phyloP scores from a whole-genome alignment of 2,888 invertebrate species.

The Digitonthophagus gazella region DNA sequence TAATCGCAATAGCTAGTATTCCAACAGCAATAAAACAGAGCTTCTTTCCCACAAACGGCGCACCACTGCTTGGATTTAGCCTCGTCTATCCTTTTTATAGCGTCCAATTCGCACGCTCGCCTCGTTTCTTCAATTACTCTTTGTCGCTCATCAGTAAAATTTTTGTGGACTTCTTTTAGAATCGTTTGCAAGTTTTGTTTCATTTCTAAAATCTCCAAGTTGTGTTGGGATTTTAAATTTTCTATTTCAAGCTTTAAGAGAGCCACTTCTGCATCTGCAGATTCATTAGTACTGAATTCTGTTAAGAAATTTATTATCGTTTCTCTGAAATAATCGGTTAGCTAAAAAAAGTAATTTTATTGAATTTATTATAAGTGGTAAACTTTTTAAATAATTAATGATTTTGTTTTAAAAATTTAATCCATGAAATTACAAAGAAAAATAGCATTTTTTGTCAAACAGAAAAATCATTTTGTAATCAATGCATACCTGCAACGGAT shows the following conservation, averaged over 20 bases:
- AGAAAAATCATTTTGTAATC: too few species aligned
- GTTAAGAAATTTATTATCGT: slow-evolving; percentile 67
- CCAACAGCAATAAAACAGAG: slow-evolving; percentile 94
- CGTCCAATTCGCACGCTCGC: slow-evolving; percentile 66
- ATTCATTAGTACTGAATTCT: slow-evolving; percentile 55
- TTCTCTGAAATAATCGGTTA: slow-evolving; percentile 68
- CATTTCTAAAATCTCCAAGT: slow-evolving; percentile 69
- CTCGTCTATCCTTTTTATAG: slow-evolving; percentile 68
- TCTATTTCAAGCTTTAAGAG: slow-evolving; percentile 68
- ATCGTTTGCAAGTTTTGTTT: slow-evolving; percentile 46
- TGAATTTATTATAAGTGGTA: neutral
- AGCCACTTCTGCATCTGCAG: slow-evolving; percentile 59
- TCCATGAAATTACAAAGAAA: too few species aligned
- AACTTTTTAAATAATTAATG: too few species aligned
- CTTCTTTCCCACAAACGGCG: slow-evolving; percentile 81
- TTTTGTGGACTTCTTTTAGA: slow-evolving; percentile 47
- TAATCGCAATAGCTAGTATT: slow-evolving; percentile 93
- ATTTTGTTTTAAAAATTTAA: too few species aligned
- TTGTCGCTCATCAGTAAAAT: slow-evolving; percentile 58
- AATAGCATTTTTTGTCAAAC: too few species aligned
- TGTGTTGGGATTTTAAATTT: slow-evolving; percentile 66
- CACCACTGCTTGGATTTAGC: slow-evolving; percentile 93
- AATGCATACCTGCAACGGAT: too few species aligned
- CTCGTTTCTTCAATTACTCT: slow-evolving; percentile 65
- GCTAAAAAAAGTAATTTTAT: slow-evolving; percentile 48